Conservation (phyloP, 2,888 invertebrate species). For the Baronia brevicornis region DNA sequence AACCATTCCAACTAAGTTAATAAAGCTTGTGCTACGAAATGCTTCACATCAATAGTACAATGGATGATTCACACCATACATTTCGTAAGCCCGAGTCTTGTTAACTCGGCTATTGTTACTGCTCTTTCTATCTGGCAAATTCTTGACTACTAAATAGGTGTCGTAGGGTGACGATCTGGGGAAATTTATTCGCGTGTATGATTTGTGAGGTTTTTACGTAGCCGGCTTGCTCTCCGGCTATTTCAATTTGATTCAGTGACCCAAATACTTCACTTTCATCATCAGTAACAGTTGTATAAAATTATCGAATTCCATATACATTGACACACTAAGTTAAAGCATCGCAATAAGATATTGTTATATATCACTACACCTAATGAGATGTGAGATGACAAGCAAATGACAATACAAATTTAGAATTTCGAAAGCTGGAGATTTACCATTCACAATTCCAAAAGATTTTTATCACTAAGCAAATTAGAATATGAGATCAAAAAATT, state of each 20-base stretch:
- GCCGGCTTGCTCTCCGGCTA: too few species aligned
- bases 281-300: slow-evolving; percentile 59
- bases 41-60: too few species aligned
- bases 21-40: too few species aligned
- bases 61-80: too few species aligned
- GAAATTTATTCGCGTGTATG: too few species aligned
- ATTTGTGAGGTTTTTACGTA: too few species aligned
- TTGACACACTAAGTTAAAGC: slow-evolving; percentile 72
- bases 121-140: too few species aligned
- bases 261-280: slow-evolving; percentile 52
- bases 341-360: slow-evolving; percentile 73
- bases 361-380: slow-evolving; percentile 65
- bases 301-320: slow-evolving; percentile 65
- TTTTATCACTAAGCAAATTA: slow-evolving; percentile 73
- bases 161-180: too few species aligned
- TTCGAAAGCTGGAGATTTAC: slow-evolving; percentile 59
- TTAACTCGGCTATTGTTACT: too few species aligned
- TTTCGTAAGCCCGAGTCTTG: too few species aligned
- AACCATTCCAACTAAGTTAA: too few species aligned
- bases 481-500: slow-evolving; percentile 76
- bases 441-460: slow-evolving; percentile 59
- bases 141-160: too few species aligned
- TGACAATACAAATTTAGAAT: slow-evolving; percentile 65
- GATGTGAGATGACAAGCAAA: slow-evolving; percentile 57
- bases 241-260: slow-evolving; percentile 37